These are phyloP conservation scores for Pangasius djambal DNA, from an alignment of 2,797 vertebrate species.

Conservation along the genomic window DNA sequence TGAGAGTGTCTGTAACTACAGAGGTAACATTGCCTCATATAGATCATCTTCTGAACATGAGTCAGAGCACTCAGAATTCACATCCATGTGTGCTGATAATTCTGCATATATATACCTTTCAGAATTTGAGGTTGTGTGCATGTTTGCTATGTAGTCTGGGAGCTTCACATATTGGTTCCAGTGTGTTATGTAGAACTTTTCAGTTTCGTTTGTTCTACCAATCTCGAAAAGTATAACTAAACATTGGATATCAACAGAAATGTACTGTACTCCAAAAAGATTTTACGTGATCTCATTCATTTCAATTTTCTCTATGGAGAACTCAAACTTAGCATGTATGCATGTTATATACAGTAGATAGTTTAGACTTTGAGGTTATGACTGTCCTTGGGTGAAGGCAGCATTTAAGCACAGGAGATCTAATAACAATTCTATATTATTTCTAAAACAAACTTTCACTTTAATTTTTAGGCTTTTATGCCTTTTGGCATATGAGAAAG, in stretches of 20 bases:
- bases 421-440: conserved; percentile 55
- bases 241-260: not conserved
- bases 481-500: conserved; percentile 47
- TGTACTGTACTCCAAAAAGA: not conserved
- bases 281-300: not conserved
- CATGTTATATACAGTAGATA: not conserved
- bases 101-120: not conserved
- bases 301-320: not conserved
- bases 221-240: not conserved
- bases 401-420: conserved; percentile 58
- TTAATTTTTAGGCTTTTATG: conserved; percentile 55
- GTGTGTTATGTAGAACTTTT: not conserved
- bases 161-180: not conserved
- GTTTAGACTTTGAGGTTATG: not conserved
- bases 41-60: no score
- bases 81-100: no score
- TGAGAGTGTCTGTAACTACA: no score
- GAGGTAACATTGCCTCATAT: no score
- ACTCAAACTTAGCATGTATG: not conserved
- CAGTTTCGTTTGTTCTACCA: not conserved
- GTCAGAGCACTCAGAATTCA: no score
- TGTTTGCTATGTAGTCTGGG: conserved; percentile 42
- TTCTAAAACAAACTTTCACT: conserved; percentile 39
- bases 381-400: conserved; percentile 42
- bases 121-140: conserved; percentile 6